Evolutionary conservation across 2,888 invertebrate species (phyloP), one percentile per base, ranked within the genome.

Genomic region (Willowsia nigromaculata): DNA sequence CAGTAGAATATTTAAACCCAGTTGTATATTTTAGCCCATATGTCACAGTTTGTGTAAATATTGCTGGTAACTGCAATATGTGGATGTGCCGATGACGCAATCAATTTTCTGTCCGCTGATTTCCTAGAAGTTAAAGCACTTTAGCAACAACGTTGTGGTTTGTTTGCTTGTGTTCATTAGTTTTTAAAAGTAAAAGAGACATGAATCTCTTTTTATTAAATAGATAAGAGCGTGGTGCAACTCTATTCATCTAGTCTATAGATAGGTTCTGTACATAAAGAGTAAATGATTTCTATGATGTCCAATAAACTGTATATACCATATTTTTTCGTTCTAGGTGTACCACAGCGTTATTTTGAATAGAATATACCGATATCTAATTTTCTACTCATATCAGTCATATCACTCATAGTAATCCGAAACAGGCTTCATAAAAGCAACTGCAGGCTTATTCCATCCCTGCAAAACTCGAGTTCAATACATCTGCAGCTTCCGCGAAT

Each of bases 121-220:
- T 40, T 74, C 47, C 43, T 25, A 74, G 71, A 74, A 74, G 43
- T 25, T 47, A 40, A 33, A 33, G 33, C 71, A 68, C 68, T 68
- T 68, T 27, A 59, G 27, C 22, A 56, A 15, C 15, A 1, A 1
- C 22, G 40, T 2, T 47, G 0, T 18, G 33, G 18, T 13, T 74
- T 43, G 71, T 74, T 74, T 74, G 71, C 71, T 47, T 25, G 71
- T 74, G 71, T 74, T 74, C 71, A 74, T 74, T 74, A 74, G 71
- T n/a, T 74, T n/a, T n/a, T 13, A 47, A 74, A 43, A 25, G 71
- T 43, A 47, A 33, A 30, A 33, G 15, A 7, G 2, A 40, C 5
- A 68, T 1, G 11, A 6, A 1, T 18, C 4, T 62, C 30, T 13
- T 37, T 68, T 65, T 65, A 30, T 22, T 22, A 56, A 22, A 56